Percentiles rank a stretch among this genome's conserved stretches.
Conservation (phyloP, 2,888 invertebrate species). For the Dugesia japonica region DNA sequence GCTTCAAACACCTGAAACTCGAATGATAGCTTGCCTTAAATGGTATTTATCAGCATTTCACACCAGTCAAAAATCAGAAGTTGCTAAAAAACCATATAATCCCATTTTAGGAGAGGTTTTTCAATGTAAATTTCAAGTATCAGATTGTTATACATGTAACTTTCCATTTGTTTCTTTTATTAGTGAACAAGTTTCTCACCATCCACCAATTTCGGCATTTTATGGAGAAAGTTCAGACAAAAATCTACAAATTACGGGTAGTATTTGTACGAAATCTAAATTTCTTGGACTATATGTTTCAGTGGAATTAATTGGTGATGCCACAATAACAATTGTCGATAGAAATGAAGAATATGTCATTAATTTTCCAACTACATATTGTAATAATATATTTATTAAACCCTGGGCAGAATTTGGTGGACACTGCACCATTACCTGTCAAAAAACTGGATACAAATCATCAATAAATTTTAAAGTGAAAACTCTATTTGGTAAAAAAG, state of each 20-base stretch:
- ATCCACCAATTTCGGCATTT: conserved; percentile 94
- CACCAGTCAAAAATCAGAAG: conserved; percentile 83
- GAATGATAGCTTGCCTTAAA: conserved; percentile 78
- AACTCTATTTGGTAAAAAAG: neutral
- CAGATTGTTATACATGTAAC: conserved; percentile 17
- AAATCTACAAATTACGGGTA: conserved; percentile 74
- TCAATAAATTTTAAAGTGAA: neutral
- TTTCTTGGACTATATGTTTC: conserved; percentile 83
- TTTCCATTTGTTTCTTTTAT: conserved; percentile 24
- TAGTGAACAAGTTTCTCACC: conserved; percentile 69
- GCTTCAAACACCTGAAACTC: conserved; percentile 53
- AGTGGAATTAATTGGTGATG: conserved; percentile 78
- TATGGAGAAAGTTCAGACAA: conserved; percentile 86
- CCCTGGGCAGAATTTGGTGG: neutral
- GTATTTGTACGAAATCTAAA: conserved; percentile 97
- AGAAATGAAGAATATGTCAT: conserved; percentile 79
- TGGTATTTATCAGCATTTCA: conserved; percentile 98
- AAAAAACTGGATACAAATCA: neutral
- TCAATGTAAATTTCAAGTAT: conserved; percentile 48
- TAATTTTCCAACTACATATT: conserved; percentile 95
- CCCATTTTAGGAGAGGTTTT: conserved; percentile 86
- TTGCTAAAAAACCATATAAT: conserved; percentile 90
- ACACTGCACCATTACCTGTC: neutral
- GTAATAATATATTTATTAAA: conserved; percentile 49
- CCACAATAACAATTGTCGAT: conserved; percentile 69